Percentiles rank a stretch among this genome's conserved stretches.
Conservation (phyloP, 2,113 vertebrate species). For the Heterocephalus glaber region DNA sequence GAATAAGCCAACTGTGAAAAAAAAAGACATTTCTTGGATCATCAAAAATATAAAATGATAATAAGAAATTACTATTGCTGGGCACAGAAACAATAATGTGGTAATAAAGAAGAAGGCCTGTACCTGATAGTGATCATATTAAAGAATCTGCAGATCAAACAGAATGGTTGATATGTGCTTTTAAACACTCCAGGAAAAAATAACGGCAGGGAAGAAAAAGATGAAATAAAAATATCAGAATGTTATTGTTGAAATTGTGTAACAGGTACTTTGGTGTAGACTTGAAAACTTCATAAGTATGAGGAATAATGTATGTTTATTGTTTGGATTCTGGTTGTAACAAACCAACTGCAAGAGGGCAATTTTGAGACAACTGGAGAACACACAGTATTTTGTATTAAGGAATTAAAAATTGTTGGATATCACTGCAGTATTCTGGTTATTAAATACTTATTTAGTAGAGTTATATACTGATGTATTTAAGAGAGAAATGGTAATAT, state of each 20-base stretch:
- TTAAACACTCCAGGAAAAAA: not conserved
- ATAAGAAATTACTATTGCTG: constrained; percentile 31
- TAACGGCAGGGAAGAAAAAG: not conserved
- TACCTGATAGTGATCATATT: not conserved
- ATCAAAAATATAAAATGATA: constrained; percentile 45
- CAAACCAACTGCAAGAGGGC: not conserved
- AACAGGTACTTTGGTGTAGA: not conserved
- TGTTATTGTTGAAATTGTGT: not conserved
- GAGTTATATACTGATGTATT: not conserved
- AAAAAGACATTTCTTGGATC: not conserved
- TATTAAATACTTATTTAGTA: constrained; percentile 2
- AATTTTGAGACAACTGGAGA: constrained; percentile 30
- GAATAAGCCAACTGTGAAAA: not conserved
- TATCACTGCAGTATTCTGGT: not conserved
- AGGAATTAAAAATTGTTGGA: not conserved
- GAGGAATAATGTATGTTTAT: not conserved
- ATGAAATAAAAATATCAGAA: constrained; percentile 17
- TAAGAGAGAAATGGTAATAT: not conserved
- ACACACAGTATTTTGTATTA: not conserved
- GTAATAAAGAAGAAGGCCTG: not conserved
- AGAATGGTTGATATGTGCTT: not conserved
- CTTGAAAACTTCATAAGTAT: constrained; percentile 1
- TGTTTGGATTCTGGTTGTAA: constrained; percentile 24
- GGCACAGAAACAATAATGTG: not conserved
- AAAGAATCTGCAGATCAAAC: constrained; percentile 10